phyloP scores from a whole-genome alignment of 92 coral and sea anemone genomes.

The Desmophyllum pertusum region DNA sequence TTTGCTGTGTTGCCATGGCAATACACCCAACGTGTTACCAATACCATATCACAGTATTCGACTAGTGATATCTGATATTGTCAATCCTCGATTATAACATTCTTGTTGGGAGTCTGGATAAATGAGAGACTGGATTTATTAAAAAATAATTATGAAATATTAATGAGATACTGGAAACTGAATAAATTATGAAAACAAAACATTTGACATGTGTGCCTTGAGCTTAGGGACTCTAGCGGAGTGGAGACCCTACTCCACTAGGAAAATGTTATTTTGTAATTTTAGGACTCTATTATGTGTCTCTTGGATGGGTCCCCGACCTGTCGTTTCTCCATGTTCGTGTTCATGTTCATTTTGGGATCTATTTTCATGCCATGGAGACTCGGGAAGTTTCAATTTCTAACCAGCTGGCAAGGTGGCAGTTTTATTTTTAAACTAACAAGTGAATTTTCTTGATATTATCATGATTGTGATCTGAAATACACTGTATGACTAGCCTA shows the following conservation, averaged over 20 bases:
- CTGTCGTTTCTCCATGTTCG: not conserved
- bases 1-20: not conserved
- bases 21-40: not conserved
- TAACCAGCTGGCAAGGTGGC: not conserved
- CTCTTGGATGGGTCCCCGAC: not conserved
- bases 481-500: not conserved
- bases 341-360: not conserved
- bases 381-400: not conserved
- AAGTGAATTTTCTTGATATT: not conserved
- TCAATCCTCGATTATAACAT: not conserved
- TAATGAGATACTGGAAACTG: not conserved
- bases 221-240: not conserved
- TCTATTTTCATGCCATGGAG: not conserved
- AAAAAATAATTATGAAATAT: not conserved
- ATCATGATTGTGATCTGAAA: not conserved
- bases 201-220: not conserved
- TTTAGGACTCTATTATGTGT: not conserved
- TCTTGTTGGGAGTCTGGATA: not conserved
- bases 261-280: not conserved
- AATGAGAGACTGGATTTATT: not conserved
- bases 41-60: not conserved
- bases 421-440: not conserved
- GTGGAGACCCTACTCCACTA: not conserved
- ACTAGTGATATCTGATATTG: not conserved
- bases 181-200: not conserved